Evolutionary conservation across 2,888 invertebrate species (phyloP).

Genomic region (Bombylius discolor): DNA sequence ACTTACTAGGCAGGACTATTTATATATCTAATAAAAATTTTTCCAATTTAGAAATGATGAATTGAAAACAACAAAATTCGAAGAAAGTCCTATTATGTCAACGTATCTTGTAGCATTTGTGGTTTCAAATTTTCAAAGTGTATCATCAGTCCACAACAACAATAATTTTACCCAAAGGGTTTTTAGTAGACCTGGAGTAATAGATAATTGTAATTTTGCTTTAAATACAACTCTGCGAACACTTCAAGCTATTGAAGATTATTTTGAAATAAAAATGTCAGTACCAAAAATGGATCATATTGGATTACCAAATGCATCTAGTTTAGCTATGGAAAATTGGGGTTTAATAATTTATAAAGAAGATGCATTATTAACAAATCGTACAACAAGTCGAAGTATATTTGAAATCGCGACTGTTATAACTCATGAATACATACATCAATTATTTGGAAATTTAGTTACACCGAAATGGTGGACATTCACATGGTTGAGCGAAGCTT

Average conservation of each 20-base stretch:
- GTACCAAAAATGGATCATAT: constrained; percentile 78
- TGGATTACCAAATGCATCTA: constrained; percentile 69
- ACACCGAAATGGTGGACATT: constrained; percentile 57
- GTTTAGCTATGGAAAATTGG: constrained; percentile 92
- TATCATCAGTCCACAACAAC: not conserved
- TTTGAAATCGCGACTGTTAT: constrained; percentile 39
- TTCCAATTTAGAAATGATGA: not conserved
- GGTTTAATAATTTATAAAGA: constrained; percentile 57
- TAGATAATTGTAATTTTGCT: constrained; percentile 48
- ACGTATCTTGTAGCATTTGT: constrained; percentile 70
- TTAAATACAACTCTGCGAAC: constrained; percentile 57
- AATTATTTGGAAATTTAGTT: constrained; percentile 70
- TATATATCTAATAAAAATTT: too few species aligned
- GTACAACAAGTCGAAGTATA: too few species aligned
- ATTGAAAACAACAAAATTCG: constrained; percentile 23
- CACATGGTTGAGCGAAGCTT: constrained; percentile 63
- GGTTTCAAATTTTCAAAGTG: constrained; percentile 43
- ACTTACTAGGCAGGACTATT: too few species aligned
- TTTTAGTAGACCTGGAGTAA: constrained; percentile 26
- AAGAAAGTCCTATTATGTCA: constrained; percentile 51
- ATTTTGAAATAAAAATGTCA: constrained; percentile 59
- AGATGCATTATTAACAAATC: constrained; percentile 19
- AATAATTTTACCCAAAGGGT: constrained; percentile 24
- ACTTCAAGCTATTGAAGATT: constrained; percentile 52
- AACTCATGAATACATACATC: constrained; percentile 51